A percentile compares a stretch with the other conserved stretches of the same genome.
Evolutionary conservation across 2,888 invertebrate species (phyloP).

Genomic region (Lasioglossum lativentre): DNA sequence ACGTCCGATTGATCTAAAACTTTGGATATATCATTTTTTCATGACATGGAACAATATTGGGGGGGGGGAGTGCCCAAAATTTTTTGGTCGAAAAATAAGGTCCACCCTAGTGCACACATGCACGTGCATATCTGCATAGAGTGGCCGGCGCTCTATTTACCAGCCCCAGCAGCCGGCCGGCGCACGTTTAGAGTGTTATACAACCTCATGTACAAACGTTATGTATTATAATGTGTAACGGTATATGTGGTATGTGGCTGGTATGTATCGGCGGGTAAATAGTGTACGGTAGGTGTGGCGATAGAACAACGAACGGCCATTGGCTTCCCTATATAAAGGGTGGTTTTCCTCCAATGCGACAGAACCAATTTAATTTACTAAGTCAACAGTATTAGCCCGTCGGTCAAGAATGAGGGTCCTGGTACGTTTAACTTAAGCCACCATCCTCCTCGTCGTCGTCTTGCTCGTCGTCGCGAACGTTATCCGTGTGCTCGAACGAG

Average conservation of each 20-base stretch:
- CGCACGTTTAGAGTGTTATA: conserved; percentile 79
- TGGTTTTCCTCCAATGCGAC: conserved; percentile 78
- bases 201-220: conserved; percentile 76
- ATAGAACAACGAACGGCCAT: conserved; percentile 74
- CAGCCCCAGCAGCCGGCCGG: conserved; percentile 38
- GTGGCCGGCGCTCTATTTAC: conserved; percentile 72
- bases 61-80: too few relatives aligned
- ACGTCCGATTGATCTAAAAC: too few relatives aligned
- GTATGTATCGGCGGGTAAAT: conserved; percentile 72
- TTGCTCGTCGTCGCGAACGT: neutral
- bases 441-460: neutral
- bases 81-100: too few relatives aligned
- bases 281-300: conserved; percentile 82
- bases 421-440: conserved; percentile 80
- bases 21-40: too few relatives aligned
- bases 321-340: conserved; percentile 84
- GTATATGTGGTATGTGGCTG: conserved; percentile 54
- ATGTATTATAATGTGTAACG: conserved; percentile 78
- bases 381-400: conserved; percentile 68
- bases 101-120: neutral
- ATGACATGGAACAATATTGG: too few relatives aligned
- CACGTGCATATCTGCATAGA: conserved; percentile 65
- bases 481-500: neutral
- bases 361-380: conserved; percentile 79
- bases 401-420: conserved; percentile 80